Percentiles rank a stretch among this genome's conserved stretches.
These are phyloP conservation scores for Drosophila diplacantha DNA, from an alignment of 2,888 invertebrate species.

Conservation along the genomic window DNA sequence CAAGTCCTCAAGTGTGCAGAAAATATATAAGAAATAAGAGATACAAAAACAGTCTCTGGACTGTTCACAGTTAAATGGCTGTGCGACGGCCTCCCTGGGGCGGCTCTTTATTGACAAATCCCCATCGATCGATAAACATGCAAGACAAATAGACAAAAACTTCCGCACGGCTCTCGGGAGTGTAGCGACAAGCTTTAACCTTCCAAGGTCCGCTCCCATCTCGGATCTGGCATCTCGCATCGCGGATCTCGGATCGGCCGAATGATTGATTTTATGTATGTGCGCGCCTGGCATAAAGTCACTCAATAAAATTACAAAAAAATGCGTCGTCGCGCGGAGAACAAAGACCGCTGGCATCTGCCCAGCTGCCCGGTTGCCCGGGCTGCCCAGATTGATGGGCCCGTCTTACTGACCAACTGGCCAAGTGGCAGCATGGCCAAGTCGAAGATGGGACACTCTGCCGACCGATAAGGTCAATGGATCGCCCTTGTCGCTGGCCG, in stretches of 20 bases:
- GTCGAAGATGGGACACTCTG: constrained; percentile 38
- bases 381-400: constrained; percentile 50
- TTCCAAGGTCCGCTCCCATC: constrained; percentile 43
- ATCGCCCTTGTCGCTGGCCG: constrained; percentile 7
- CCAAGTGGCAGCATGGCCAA: constrained; percentile 35
- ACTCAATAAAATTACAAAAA: constrained; percentile 70
- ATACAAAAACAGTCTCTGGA: constrained; percentile 25
- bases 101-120: constrained; percentile 58
- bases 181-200: constrained; percentile 48
- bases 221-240: constrained; percentile 15
- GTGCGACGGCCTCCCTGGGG: constrained; percentile 50
- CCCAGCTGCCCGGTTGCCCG: constrained; percentile 32
- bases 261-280: constrained; percentile 70
- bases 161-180: constrained; percentile 49
- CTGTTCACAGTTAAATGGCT: constrained; percentile 53
- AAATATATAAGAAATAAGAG: constrained; percentile 14
- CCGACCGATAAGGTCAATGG: constrained; percentile 24
- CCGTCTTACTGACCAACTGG: constrained; percentile 64
- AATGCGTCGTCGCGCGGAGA: constrained; percentile 61
- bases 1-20: constrained; percentile 31
- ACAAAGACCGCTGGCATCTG: constrained; percentile 61
- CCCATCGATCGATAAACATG: constrained; percentile 58
- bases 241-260: constrained; percentile 33
- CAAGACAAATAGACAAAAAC: constrained; percentile 50
- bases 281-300: constrained; percentile 67